phyloP scores from a whole-genome alignment of 1,140 invertebrate genomes.

The Schlechtendalia chinensis region DNA sequence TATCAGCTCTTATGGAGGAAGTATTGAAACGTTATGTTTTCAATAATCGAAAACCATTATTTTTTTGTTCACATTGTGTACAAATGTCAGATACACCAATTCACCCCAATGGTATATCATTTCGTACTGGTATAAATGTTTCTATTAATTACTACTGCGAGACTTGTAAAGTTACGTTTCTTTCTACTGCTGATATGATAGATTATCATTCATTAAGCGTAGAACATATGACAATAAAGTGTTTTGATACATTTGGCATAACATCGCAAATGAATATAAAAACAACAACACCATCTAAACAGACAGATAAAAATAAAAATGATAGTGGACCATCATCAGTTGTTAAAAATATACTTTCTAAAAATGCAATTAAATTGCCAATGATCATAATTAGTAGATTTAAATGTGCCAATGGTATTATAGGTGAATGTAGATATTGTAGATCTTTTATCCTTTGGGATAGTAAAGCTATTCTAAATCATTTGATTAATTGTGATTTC shows the following conservation, averaged over 20 bases:
- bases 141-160: neutral
- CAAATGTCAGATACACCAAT: neutral
- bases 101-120: neutral
- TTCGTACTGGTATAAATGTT: neutral
- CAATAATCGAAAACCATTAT: neutral
- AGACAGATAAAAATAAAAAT: neutral
- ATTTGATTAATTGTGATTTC: neutral
- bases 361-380: neutral
- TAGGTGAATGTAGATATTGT: neutral
- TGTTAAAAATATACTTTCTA: neutral
- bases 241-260: neutral
- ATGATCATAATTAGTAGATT: neutral
- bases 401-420: neutral
- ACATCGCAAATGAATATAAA: neutral
- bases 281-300: neutral
- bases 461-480: neutral
- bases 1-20: neutral
- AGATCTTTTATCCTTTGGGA: neutral
- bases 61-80: constrained; percentile 4
- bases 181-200: neutral
- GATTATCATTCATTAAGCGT: constrained; percentile 20
- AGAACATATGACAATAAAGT: constrained; percentile 24
- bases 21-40: neutral
- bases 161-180: neutral
- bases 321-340: neutral